A percentile compares a stretch with the other conserved stretches of the same genome.
Evolutionary conservation across 2,797 vertebrate genomes (phyloP).

Genomic region (Esox lucius): DNA sequence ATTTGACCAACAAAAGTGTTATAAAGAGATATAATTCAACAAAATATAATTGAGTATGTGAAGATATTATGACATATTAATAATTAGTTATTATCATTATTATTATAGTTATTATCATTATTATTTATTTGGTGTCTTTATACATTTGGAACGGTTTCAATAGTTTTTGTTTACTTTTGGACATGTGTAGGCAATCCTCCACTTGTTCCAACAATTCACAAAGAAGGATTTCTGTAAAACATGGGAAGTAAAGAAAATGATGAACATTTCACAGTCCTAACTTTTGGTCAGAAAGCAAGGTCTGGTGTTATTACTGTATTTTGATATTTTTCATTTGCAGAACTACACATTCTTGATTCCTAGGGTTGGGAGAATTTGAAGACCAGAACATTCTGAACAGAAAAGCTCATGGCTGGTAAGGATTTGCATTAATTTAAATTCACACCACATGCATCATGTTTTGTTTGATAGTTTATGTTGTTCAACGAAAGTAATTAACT

Average conservation of each 20-base stretch:
- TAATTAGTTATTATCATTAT: too few relatives aligned
- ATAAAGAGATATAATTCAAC: too few relatives aligned
- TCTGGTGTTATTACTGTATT: background rate
- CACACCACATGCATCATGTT: background rate
- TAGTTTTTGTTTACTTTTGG: too few relatives aligned
- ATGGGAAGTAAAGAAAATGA: background rate
- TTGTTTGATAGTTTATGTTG: background rate
- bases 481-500: background rate
- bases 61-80: too few relatives aligned
- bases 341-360: background rate
- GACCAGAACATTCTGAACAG: constrained; percentile 11
- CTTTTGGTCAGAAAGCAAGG: background rate
- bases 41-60: too few relatives aligned
- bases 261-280: background rate
- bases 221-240: background rate
- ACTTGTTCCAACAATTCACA: too few relatives aligned
- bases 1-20: too few relatives aligned
- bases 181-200: too few relatives aligned
- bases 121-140: too few relatives aligned
- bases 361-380: constrained; percentile 35
- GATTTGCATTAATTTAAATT: background rate
- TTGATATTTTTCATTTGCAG: background rate
- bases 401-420: constrained; percentile 62
- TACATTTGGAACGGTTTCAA: too few relatives aligned
- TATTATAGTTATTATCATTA: too few relatives aligned